Conservation (phyloP, 2,888 invertebrate species). For the Amphipyra tragopoginis region DNA sequence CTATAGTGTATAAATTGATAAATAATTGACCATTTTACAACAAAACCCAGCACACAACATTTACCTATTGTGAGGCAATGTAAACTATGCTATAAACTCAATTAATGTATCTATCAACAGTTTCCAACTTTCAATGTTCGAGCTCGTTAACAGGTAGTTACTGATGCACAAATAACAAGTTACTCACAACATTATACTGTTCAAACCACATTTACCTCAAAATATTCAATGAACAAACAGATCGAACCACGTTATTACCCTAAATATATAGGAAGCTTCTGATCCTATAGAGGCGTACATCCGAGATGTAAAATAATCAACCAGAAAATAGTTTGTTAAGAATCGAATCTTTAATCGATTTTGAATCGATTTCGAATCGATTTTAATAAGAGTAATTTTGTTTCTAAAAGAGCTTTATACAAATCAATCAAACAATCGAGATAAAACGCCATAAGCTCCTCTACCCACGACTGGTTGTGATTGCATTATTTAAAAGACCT, state of each 20-base stretch:
- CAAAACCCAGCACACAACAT: background rate
- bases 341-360: no score
- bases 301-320: no score
- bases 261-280: background rate
- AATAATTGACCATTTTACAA: no score
- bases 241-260: background rate
- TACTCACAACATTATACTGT: constrained; percentile 1
- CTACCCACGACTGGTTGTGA: no score
- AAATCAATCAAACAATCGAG: no score
- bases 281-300: background rate
- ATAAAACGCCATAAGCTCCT: no score
- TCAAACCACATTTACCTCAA: constrained; percentile 6
- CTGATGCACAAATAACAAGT: constrained; percentile 12
- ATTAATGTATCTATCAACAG: constrained; percentile 20
- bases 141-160: constrained; percentile 25
- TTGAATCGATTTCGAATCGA: no score
- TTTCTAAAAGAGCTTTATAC: no score
- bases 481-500: no score
- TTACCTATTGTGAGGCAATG: background rate
- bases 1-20: no score
- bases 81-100: background rate
- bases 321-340: no score
- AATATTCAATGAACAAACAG: constrained; percentile 14
- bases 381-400: no score
- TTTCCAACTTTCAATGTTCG: constrained; percentile 31